These are phyloP conservation scores for Eudasyphora cyanicolor DNA, from an alignment of 2,888 invertebrate genomes.

Conservation along the genomic window DNA sequence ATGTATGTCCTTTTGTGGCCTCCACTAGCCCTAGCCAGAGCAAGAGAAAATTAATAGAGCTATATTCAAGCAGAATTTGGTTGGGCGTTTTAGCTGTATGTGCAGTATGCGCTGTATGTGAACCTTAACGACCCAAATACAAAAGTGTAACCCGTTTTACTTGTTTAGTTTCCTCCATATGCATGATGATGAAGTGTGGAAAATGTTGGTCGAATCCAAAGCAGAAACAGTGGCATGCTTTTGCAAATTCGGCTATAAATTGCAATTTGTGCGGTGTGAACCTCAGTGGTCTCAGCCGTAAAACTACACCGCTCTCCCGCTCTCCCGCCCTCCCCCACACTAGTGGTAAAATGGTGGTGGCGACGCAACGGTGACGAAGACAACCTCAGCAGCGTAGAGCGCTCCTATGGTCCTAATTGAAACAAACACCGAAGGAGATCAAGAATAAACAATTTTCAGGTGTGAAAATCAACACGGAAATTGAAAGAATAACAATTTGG, in stretches of 20 bases:
- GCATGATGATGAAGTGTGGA: neutral
- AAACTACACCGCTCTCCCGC: too few relatives aligned
- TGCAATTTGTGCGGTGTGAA: constrained; percentile 75
- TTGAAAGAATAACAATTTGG: constrained; percentile 66
- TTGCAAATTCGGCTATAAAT: constrained; percentile 76
- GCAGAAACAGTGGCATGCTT: constrained; percentile 65
- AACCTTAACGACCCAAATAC: constrained; percentile 60
- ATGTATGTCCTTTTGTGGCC: neutral
- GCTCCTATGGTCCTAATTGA: constrained; percentile 59
- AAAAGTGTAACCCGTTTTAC: constrained; percentile 59
- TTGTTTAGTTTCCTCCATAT: constrained; percentile 27
- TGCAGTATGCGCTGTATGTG: too few relatives aligned
- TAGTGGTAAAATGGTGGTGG: constrained; percentile 9
- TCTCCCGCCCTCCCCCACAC: constrained; percentile 34
- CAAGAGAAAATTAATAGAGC: neutral
- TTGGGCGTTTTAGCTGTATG: neutral
- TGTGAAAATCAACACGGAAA: constrained; percentile 75
- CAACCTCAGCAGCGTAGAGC: constrained; percentile 25
- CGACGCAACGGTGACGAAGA: constrained; percentile 51
- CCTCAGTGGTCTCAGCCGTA: too few relatives aligned
- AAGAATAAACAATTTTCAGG: constrained; percentile 73
- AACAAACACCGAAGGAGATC: constrained; percentile 63
- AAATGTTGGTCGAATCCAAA: constrained; percentile 22
- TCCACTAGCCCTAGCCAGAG: neutral
- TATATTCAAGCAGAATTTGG: neutral